A percentile compares a stretch with the other conserved stretches of the same genome.
Evolutionary conservation across 2,113 vertebrate genomes (phyloP).

Genomic region (Alosa alosa): DNA sequence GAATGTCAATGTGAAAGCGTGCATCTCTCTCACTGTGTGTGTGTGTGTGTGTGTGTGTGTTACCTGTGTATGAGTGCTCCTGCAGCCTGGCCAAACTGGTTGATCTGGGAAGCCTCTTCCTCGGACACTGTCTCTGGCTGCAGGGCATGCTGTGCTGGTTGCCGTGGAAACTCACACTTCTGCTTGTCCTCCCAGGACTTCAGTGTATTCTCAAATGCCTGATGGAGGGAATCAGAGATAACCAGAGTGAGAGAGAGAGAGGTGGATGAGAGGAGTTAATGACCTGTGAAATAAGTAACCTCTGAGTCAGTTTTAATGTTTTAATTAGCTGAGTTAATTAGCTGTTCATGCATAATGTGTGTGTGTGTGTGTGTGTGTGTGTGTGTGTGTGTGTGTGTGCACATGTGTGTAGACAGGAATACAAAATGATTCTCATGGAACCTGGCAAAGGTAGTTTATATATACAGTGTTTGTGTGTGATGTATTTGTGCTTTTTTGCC

Average conservation of each 20-base stretch:
- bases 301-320: not conserved
- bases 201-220: slow-evolving; percentile 95
- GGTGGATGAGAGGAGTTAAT: not conserved
- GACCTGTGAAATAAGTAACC: not conserved
- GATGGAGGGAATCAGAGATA: slow-evolving; percentile 9
- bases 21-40: not conserved
- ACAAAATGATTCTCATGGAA: not conserved
- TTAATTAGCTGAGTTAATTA: slow-evolving; percentile 9
- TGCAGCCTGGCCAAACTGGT: slow-evolving; percentile 85
- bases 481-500: not conserved
- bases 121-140: slow-evolving; percentile 87
- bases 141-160: slow-evolving; percentile 69
- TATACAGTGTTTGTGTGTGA: not conserved
- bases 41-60: slow-evolving; percentile 26
- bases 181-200: slow-evolving; percentile 99
- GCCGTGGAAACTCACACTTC: slow-evolving; percentile 85
- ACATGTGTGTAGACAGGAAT: not conserved
- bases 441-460: not conserved
- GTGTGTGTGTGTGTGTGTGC: not conserved
- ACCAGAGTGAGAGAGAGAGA: slow-evolving; percentile 1
- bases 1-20: not conserved
- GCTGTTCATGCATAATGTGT: not conserved
- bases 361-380: not conserved
- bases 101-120: slow-evolving; percentile 86
- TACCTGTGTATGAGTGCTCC: slow-evolving; percentile 91